phyloP scores from a whole-genome alignment of 2,113 vertebrate genomes.

The Narcine bancroftii region DNA sequence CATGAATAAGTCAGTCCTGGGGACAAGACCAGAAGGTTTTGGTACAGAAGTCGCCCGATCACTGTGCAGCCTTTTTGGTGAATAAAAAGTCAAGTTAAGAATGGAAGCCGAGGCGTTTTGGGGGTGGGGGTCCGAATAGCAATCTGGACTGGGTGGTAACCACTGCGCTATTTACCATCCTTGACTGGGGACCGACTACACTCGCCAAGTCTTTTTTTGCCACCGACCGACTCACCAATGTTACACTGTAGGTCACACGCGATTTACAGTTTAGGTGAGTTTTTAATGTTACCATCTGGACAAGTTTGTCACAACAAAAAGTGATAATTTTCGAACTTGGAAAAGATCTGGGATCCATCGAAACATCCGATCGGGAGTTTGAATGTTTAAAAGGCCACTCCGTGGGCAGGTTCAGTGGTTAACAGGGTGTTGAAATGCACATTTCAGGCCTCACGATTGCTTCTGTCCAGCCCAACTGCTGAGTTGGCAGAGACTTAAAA shows the following conservation, averaged over 20 bases:
- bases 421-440: constrained; percentile 3
- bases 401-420: background rate
- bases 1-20: background rate
- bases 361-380: background rate
- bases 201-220: background rate
- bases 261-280: background rate
- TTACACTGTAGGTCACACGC: constrained; percentile 3
- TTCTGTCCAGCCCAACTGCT: background rate
- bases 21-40: no score
- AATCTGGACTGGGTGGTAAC: background rate
- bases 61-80: background rate
- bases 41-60: no score
- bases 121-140: background rate
- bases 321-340: background rate
- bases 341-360: background rate
- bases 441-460: constrained; percentile 15
- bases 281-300: background rate
- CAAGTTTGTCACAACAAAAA: background rate
- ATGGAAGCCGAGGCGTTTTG: background rate
- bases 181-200: background rate
- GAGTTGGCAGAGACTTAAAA: background rate
- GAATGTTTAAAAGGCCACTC: background rate
- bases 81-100: background rate
- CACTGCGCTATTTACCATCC: background rate
- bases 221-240: background rate